Evolutionary conservation across 2,113 vertebrate species (phyloP).

Genomic region (Chaetodon auriga): DNA sequence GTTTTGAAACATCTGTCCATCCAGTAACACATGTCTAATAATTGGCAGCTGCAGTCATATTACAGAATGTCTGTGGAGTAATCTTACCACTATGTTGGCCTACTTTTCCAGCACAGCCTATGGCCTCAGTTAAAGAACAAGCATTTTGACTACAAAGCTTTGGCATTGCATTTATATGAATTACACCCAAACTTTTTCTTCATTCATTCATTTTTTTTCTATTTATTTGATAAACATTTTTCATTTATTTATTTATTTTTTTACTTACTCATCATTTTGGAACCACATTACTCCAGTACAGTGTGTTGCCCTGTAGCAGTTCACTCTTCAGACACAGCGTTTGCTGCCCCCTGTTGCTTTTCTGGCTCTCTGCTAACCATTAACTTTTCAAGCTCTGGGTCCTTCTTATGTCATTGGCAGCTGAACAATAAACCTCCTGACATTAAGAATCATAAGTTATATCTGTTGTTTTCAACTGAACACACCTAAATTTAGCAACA

Average conservation of each 20-base stretch:
- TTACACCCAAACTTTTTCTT: background rate
- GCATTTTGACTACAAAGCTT: background rate
- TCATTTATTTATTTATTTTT: too few species aligned
- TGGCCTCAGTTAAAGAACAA: background rate
- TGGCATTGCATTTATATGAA: background rate
- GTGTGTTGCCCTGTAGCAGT: conserved; percentile 13
- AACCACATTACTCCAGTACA: background rate
- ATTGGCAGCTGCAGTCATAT: background rate
- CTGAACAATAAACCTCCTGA: conserved; percentile 12
- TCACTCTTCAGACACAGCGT: conserved; percentile 4
- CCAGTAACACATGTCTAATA: conserved; percentile 9
- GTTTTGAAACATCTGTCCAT: conserved; percentile 9
- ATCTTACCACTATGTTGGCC: background rate
- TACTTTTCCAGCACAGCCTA: background rate
- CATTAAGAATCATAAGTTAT: background rate
- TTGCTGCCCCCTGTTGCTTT: conserved; percentile 44
- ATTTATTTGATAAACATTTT: too few species aligned
- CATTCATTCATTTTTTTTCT: too few species aligned
- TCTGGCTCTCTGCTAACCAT: conserved; percentile 7
- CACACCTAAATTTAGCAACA: too few species aligned
- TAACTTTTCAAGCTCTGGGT: conserved; percentile 2
- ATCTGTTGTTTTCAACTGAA: background rate
- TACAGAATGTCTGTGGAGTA: conserved; percentile 25
- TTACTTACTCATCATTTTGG: too few species aligned
- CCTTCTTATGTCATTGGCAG: conserved; percentile 16